A percentile compares a stretch with the other conserved stretches of the same genome.
phyloP scores from a whole-genome alignment of 2,888 invertebrate genomes.

The Drosophila testacea region DNA sequence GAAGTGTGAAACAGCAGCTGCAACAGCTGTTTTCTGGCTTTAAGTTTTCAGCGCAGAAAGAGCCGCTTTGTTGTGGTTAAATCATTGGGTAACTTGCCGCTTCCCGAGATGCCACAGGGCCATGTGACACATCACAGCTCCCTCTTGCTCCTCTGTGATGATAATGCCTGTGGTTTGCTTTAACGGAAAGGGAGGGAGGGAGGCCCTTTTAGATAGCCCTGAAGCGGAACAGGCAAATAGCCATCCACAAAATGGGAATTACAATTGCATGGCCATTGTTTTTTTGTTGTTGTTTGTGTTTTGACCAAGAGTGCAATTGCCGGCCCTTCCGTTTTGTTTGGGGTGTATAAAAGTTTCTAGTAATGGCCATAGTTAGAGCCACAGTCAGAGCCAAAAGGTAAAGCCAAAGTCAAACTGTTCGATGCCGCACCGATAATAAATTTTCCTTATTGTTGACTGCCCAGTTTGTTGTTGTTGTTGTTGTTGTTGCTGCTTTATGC shows the following conservation, averaged over 20 bases:
- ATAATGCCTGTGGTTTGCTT: slow-evolving; percentile 1
- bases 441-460: slow-evolving; percentile 73
- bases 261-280: slow-evolving; percentile 70
- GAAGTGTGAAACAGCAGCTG: slow-evolving; percentile 30
- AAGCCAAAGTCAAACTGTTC: slow-evolving; percentile 64
- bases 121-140: slow-evolving; percentile 55
- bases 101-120: slow-evolving; percentile 32
- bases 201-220: slow-evolving; percentile 31
- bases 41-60: slow-evolving; percentile 9
- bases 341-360: slow-evolving; percentile 34
- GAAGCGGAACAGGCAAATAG: slow-evolving; percentile 44
- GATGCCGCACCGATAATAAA: slow-evolving; percentile 77
- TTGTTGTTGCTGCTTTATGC: slow-evolving; percentile 58
- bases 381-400: slow-evolving; percentile 20
- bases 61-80: slow-evolving; percentile 65
- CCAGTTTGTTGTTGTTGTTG: slow-evolving; percentile 37
- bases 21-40: slow-evolving; percentile 36
- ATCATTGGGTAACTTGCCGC: slow-evolving; percentile 40
- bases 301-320: slow-evolving; percentile 58
- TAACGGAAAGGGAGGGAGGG: background rate
- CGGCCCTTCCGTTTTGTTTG: slow-evolving; percentile 67
- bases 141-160: background rate
- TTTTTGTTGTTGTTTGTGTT: slow-evolving; percentile 31
- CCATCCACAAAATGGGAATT: slow-evolving; percentile 46
- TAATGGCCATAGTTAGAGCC: slow-evolving; percentile 11